These are phyloP conservation scores for Sarcophaga subvicina DNA, from an alignment of 2,888 invertebrate species.

Conservation along the genomic window DNA sequence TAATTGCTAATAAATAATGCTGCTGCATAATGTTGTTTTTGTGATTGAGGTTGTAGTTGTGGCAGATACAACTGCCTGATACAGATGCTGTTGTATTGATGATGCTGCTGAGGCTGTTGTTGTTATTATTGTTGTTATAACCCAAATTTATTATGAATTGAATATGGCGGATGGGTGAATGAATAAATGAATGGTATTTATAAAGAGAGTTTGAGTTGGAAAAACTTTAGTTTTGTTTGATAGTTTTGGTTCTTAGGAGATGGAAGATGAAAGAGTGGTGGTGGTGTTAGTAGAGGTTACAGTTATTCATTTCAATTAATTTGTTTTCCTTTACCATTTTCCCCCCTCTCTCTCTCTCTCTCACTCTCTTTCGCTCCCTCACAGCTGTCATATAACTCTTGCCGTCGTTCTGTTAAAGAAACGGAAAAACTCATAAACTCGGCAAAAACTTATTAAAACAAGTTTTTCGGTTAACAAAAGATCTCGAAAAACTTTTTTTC, in stretches of 20 bases:
- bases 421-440: background rate
- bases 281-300: background rate
- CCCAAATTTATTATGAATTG: slow-evolving; percentile 31
- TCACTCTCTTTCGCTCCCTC: background rate
- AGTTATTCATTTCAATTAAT: slow-evolving; percentile 40
- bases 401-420: background rate
- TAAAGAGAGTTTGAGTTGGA: background rate
- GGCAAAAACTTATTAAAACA: slow-evolving; percentile 38
- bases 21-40: background rate
- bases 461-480: slow-evolving; percentile 21
- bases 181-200: too few relatives aligned
- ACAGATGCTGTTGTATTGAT: background rate
- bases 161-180: background rate
- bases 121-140: slow-evolving; percentile 12
- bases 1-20: slow-evolving; percentile 50
- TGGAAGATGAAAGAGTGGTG: background rate
- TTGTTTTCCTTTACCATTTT: background rate
- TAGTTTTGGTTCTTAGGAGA: background rate
- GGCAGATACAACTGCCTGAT: too few relatives aligned
- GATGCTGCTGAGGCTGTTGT: background rate
- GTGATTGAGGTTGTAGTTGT: background rate
- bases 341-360: background rate
- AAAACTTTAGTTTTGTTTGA: slow-evolving; percentile 19
- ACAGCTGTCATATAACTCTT: background rate
- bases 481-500: slow-evolving; percentile 24